Evolutionary conservation across 2,888 invertebrate genomes (phyloP).

Genomic region (Melanostoma mellinum): DNA sequence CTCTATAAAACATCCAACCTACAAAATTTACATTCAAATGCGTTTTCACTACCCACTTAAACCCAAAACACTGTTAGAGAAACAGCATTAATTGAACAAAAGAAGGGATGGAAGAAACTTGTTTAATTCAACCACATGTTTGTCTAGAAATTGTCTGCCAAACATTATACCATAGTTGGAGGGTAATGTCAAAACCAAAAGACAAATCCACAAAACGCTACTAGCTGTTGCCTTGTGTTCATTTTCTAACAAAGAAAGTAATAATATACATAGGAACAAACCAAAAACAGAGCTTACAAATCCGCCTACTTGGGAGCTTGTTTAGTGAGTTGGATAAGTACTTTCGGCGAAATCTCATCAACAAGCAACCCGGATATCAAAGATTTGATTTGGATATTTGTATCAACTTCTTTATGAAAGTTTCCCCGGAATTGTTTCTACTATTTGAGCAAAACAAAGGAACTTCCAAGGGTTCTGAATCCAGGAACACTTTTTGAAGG

Average conservation of each 20-base stretch:
- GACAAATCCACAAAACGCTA: conserved; percentile 53
- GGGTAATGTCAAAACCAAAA: conserved; percentile 14
- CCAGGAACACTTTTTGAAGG: background rate
- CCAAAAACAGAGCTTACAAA: conserved; percentile 1
- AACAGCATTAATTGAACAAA: conserved; percentile 48
- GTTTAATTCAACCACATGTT: conserved; percentile 38
- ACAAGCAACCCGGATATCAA: conserved; percentile 6
- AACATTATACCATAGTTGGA: conserved; percentile 23
- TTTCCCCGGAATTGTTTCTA: background rate
- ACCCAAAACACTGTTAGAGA: no score
- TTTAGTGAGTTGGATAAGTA: background rate
- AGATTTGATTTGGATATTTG: conserved; percentile 4
- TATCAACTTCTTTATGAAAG: conserved; percentile 1
- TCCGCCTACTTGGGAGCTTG: conserved; percentile 6
- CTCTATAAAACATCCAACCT: no score
- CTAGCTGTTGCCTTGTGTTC: conserved; percentile 39
- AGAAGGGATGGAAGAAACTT: conserved; percentile 38
- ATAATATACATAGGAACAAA: conserved; percentile 19
- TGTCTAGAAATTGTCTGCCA: conserved; percentile 26
- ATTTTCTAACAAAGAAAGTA: conserved; percentile 41
- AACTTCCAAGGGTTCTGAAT: background rate
- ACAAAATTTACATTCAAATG: no score
- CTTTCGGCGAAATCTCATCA: conserved; percentile 27
- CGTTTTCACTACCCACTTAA: no score
- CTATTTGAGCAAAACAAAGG: no score